Base-by-base conservation (phyloP, 2,797 vertebrate species). In the Gallirallus australis region DNA sequence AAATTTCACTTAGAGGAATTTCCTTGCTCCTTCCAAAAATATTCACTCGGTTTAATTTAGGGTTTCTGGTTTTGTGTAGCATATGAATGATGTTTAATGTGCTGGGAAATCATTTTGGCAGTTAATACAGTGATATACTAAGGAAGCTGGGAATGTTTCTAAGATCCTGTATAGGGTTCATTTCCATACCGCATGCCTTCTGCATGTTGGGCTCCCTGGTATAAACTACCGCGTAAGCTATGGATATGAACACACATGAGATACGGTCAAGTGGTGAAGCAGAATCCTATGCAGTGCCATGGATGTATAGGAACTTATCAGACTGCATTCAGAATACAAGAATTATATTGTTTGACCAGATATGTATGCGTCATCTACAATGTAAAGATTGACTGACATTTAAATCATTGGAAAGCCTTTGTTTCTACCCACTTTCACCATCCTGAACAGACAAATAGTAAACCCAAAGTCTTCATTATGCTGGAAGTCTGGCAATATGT, bases 1-100 rank as follows among this genome's bases (percentile, higher is more conserved):
- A 92, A 84, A 94, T 86, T 92, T 92, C 78, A 47, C 53, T 61
- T 78, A 39, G 27, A 83, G 23, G 72, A 86, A 81, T 64, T 83
- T 85, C 40, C 39, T 90, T 57, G 4, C 52, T 73, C n/a, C 28
- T 80, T 80, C 42, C 20, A 59, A 89, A 95, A 89, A 79, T 33
- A 69, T 73, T 73, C 28, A 30, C 2, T 37, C 15, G 50, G 15
- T 73, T 87, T 87, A 85, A 87, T 93, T 73, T 47, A 84, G 35
- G 6, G 10, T 54, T 82, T 76, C 47, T 52, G 15, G 14, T 31
- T 89, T 88, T 81, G 21, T 69, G 69, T 30, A 78, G 27, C 33
- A 3, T 47, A 52, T 33, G 42, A 63, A 53, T 76, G 77, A 35
- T 56, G 3, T 82, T 56, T 81, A 60, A 71, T 31, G 35, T 40